Base-by-base conservation (phyloP, 2,888 invertebrate genomes). In the Netelia fuscicornis region DNA sequence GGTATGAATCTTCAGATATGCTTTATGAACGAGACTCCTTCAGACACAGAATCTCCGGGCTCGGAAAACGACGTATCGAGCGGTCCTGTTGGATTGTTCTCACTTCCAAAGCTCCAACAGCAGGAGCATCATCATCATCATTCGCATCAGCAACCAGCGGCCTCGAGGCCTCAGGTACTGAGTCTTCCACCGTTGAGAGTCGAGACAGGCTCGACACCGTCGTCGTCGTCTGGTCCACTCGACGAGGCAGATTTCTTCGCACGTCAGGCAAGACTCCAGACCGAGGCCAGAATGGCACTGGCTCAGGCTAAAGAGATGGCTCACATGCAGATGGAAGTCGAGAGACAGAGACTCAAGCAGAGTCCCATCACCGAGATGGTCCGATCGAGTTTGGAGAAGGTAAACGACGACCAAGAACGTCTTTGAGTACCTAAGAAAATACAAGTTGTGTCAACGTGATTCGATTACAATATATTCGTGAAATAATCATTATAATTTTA, bases 1-100 rank as follows among this genome's bases (percentile, higher is more conserved):
- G 97, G 98, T 89, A 98, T 97, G 97, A 98, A 98, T 95, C 96
- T 98, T 74, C 98, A 98, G 95, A 98, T 98, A 91, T 98, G 98
- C 95, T 98, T 98, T 94, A 98, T 98, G 97, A 98, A 98, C 94
- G 98, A 98, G 94, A 97, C 97, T 79, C 97, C 97, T 84, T 97
- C 97, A 74, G 97, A 98, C 93, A 97, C 96, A 90, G 97, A 97
- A 93, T 97, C 97, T 89, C 97, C 96, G 87, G 95, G 95, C 87
- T 97, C 97, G 78, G 97, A 97, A 90, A 95, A 96, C 87, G 97
- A 97, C 42, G 75, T 74, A 37, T 86, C 89, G 0, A 88, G 89
- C 2, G 89, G 90, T 13, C 88, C 86, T 0, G 84, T 88, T 2
- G 89, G 91, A 3, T 85, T 86, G 3, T 88, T 89, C 1, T 86